A percentile compares a stretch with the other conserved stretches of the same genome.
phyloP scores from a whole-genome alignment of 2,113 vertebrate species.

The Gavialis gangeticus region DNA sequence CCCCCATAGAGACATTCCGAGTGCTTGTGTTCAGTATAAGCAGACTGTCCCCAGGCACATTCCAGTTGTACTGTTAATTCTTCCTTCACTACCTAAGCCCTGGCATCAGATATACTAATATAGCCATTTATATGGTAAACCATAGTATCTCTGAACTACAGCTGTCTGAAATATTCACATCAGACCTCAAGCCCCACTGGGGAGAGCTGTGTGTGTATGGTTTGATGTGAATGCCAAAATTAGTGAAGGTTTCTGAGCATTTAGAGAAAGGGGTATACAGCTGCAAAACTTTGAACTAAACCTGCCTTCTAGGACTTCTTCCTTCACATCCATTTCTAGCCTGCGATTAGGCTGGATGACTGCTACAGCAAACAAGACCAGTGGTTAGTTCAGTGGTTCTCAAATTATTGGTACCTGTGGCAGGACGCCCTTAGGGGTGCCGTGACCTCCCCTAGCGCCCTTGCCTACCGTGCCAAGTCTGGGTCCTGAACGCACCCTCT shows the following conservation, averaged over 20 bases:
- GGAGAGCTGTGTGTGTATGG: background rate
- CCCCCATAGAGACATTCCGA: rapidly evolving
- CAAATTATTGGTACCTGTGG: no score
- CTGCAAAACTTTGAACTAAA: background rate
- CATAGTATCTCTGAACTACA: background rate
- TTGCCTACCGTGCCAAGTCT: no score
- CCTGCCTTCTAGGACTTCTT: background rate
- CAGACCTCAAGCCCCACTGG: background rate
- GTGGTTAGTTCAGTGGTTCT: background rate
- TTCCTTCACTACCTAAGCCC: background rate
- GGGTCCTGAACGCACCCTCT: no score
- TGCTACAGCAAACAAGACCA: background rate
- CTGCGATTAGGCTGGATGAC: background rate
- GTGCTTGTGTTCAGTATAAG: background rate
- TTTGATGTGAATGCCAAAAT: background rate
- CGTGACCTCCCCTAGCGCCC: no score
- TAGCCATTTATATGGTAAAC: background rate
- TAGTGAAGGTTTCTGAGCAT: background rate
- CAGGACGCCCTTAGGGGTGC: no score
- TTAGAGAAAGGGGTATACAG: background rate
- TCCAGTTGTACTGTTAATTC: background rate
- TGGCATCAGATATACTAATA: background rate
- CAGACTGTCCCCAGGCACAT: background rate
- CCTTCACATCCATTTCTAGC: background rate
- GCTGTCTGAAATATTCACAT: slow-evolving; percentile 8